Evolutionary conservation across 64 coral and sea anemone species (phyloP).

Genomic region (Catalaphyllia jardinei): DNA sequence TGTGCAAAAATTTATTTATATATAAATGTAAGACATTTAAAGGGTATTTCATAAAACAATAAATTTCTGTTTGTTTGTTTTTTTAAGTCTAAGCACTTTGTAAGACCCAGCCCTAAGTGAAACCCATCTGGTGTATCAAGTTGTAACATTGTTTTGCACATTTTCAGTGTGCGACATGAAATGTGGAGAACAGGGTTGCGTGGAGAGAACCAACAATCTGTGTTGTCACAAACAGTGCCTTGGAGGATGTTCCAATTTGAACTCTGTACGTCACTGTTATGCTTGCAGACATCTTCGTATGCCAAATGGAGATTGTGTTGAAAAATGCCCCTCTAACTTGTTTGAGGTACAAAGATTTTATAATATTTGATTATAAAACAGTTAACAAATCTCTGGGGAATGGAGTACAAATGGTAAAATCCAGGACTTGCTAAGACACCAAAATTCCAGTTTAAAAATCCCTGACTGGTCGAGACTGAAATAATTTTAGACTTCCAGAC

Average conservation of each 20-base stretch:
- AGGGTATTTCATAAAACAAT: no score
- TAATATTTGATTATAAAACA: neutral
- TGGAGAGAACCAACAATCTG: conserved; percentile 15
- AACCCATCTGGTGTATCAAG: no score
- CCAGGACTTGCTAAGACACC: no score
- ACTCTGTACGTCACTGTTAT: conserved; percentile 73
- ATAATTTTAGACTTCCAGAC: no score
- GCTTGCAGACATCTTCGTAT: conserved; percentile 77
- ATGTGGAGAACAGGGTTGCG: conserved; percentile 71
- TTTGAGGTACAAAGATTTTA: conserved; percentile 53
- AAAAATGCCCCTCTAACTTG: conserved; percentile 37
- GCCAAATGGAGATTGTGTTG: conserved; percentile 72
- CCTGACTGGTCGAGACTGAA: no score
- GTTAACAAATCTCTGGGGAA: neutral
- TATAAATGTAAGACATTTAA: no score
- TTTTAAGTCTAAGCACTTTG: no score
- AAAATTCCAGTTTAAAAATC: no score
- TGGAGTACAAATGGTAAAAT: neutral
- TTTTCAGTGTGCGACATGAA: conserved; percentile 78
- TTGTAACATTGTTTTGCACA: neutral
- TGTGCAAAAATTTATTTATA: no score
- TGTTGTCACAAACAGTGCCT: conserved; percentile 83
- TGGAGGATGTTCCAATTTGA: conserved; percentile 64
- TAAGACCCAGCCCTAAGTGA: no score
- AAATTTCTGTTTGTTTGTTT: no score